Base-by-base conservation (phyloP, 2,888 invertebrate genomes). In the Athetis lepigone region DNA sequence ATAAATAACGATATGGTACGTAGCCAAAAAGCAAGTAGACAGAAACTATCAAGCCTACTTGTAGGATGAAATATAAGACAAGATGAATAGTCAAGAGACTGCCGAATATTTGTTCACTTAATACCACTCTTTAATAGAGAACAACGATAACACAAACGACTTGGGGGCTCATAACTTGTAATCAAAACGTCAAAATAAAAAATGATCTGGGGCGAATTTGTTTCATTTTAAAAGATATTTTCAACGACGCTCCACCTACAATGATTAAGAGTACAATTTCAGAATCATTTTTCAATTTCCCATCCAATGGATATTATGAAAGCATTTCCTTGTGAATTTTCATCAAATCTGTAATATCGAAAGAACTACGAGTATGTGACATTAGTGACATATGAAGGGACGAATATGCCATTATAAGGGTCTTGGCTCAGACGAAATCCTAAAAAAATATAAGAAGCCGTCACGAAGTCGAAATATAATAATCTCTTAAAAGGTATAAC, bases 121-220 rank as follows among this genome's bases (percentile, higher is more conserved):
- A 60, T 61, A 42, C 19, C 9, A 29, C 55, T 56, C 33, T 60
- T 56, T 75, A 65, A 52, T 61, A 59, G 36, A 60, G 50, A 47
- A 61, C 63, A 64, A 61, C 43, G 55, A 57, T 64, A 64, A 50
- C 37, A 72, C 54, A 69, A 76, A 76, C 46, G 64, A 69, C 54
- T 72, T 49, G 45, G 40, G 56, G 50, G 36, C 55, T 77, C 54
- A 37, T 72, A 76, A 40, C 64, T 71, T 50, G 54, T 72, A 68
- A 77, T 72, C 71, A 71, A 79, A 67, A 69, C 56, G 63, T 72
- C 79, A 77, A 71, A 71, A 76, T 76, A 72, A 77, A 70, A 77
- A 78, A 77, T 75, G 75, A 62, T 75, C 70, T 57, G 33, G 29
- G 40, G 36, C 49, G 46, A 62, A 67, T 64, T 76, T 75, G 59